Evolutionary conservation across 2,797 vertebrate genomes (phyloP).

Genomic region (Odontamblyopus lacepedii): DNA sequence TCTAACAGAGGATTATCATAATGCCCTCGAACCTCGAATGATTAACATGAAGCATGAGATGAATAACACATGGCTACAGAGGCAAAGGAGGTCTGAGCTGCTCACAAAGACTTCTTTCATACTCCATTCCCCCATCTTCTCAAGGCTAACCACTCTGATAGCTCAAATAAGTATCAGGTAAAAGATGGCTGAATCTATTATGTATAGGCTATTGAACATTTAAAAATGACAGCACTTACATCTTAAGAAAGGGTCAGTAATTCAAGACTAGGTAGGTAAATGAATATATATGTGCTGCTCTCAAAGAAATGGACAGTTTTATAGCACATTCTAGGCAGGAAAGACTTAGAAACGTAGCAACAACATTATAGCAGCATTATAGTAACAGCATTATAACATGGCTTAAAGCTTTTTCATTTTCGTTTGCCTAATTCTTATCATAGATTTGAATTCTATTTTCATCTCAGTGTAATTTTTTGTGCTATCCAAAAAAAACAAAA

Average conservation of each 20-base stretch:
- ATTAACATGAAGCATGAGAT: slow-evolving; percentile 56
- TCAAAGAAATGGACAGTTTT: not conserved
- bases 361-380: too few species aligned
- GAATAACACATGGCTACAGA: slow-evolving; percentile 58
- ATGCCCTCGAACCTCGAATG: slow-evolving; percentile 18
- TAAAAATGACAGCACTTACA: slow-evolving; percentile 38
- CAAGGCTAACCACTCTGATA: slow-evolving; percentile 45
- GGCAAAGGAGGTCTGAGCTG: slow-evolving; percentile 55
- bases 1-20: not conserved
- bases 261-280: slow-evolving; percentile 16
- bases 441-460: not conserved
- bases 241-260: slow-evolving; percentile 13
- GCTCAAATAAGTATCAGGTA: slow-evolving; percentile 45
- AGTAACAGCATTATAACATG: too few species aligned
- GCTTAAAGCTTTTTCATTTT: not conserved
- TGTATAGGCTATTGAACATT: slow-evolving; percentile 35
- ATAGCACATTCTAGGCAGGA: not conserved
- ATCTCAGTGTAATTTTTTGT: not conserved
- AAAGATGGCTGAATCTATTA: slow-evolving; percentile 38
- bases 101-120: slow-evolving; percentile 45
- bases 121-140: slow-evolving; percentile 42
- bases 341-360: not conserved
- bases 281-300: not conserved
- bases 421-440: not conserved
- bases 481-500: too few species aligned